Conservation (phyloP, 1,140 invertebrate genomes). For the Neodiprion virginianus region DNA sequence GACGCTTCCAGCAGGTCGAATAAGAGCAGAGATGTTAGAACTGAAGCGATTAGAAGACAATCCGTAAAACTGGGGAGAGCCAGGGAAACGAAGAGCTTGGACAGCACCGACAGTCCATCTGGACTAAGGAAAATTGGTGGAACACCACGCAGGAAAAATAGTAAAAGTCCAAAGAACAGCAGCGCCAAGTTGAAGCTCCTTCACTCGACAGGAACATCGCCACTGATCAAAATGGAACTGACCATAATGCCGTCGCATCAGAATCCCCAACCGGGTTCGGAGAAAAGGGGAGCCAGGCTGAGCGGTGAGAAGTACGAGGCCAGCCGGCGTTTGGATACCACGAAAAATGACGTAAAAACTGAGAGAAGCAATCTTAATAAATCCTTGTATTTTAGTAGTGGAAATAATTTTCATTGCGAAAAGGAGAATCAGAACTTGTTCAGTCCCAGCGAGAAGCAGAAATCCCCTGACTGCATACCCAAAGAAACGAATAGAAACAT, state of each 20-base stretch:
- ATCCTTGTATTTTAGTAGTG: background rate
- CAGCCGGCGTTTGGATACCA: background rate
- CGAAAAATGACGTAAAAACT: background rate
- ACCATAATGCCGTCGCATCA: slow-evolving; percentile 22
- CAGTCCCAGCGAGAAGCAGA: slow-evolving; percentile 1
- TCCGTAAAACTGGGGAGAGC: slow-evolving; percentile 9
- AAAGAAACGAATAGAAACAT: slow-evolving; percentile 34
- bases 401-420: background rate
- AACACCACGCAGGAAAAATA: slow-evolving; percentile 25
- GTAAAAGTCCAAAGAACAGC: slow-evolving; percentile 36
- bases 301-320: slow-evolving; percentile 17
- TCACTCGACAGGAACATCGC: slow-evolving; percentile 26
- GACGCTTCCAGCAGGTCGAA: slow-evolving; percentile 9
- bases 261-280: slow-evolving; percentile 15
- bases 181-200: slow-evolving; percentile 27
- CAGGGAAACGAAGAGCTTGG: slow-evolving; percentile 21
- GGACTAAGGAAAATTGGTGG: slow-evolving; percentile 14
- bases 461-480: background rate
- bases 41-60: background rate
- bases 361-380: background rate
- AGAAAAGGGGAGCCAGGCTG: slow-evolving; percentile 22
- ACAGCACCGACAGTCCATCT: slow-evolving; percentile 13
- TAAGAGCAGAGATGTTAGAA: slow-evolving; percentile 16
- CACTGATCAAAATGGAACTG: slow-evolving; percentile 32
- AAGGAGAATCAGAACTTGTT: slow-evolving; percentile 38